These are phyloP conservation scores for Poecile atricapillus DNA, from an alignment of 2,113 vertebrate species.

Conservation along the genomic window DNA sequence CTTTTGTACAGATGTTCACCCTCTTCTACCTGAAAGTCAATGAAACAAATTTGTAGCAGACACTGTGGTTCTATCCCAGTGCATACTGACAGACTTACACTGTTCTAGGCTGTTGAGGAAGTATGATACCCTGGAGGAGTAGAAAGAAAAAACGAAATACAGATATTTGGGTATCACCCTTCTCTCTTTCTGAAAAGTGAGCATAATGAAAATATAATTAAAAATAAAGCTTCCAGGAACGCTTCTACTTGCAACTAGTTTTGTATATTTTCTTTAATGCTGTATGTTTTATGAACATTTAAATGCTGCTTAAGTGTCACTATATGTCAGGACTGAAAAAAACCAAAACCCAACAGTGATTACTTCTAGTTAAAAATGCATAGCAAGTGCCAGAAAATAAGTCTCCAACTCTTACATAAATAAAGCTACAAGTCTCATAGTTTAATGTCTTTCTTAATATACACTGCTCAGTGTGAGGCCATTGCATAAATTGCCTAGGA, in stretches of 20 bases:
- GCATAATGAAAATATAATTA: background rate
- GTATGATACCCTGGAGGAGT: background rate
- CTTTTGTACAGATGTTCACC: rapidly evolving
- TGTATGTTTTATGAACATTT: background rate
- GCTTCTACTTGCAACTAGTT: background rate
- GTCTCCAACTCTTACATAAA: background rate
- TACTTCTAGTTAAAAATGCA: background rate
- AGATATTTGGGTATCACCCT: background rate
- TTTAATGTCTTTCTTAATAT: background rate
- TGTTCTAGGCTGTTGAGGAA: background rate
- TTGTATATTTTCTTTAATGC: background rate
- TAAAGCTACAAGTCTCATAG: background rate
- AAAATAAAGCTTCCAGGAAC: background rate
- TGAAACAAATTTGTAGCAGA: background rate
- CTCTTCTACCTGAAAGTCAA: background rate
- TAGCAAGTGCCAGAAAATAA: background rate
- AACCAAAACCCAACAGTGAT: too few species aligned
- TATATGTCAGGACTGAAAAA: background rate
- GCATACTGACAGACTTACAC: background rate
- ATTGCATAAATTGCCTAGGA: background rate
- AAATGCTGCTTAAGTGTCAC: background rate
- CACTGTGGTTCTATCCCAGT: background rate
- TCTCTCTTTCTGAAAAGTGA: background rate
- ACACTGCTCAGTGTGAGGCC: background rate
- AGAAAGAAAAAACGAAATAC: background rate